Base-by-base conservation (phyloP, 2,888 invertebrate species). In the Bellardia bayeri region DNA sequence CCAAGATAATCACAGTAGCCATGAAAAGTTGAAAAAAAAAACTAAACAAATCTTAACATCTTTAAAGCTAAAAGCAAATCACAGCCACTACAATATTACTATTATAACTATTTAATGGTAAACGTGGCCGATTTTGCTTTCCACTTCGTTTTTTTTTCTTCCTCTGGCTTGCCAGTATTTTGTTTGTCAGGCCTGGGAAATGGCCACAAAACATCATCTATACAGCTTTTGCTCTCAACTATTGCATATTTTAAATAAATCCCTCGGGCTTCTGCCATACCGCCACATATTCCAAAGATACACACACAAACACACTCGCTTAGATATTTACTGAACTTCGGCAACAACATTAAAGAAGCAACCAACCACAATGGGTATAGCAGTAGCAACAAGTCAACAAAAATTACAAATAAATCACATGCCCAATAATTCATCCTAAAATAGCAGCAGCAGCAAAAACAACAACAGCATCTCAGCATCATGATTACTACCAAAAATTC, bases 391-490 rank as follows among this genome's bases (percentile, higher is more conserved):
- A 87, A 87, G 75, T 69, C 80, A 85, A 81, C 85, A 30, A 71
- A 85, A 85, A 75, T 85, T 69, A 69, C 71, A 89, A 88, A 89
- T 87, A 89, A 89, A 89, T 87, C 85, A 83, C 88, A 88, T 89
- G 88, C 81, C 75, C 78, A 85, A 84, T 78, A 71, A 85, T 88
- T 86, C 86, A 87, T 80, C 76, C 82, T 86, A 64, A 88, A 78
- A 61, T 74, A 71, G 61, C 37, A 71, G 51, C 71, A 14, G 49
- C 40, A 51, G 11, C 66, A 74, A 3, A 16, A 63, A 6, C 71
- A 68, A 33, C 14, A 61, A 13, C 49, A 76, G n/a, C 33, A 64
- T 54, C 33, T 45, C 40, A 64, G n/a, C 66, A 81, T 61, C 74
- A 80, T 80, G 74, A 80, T 63, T 68, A 72, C 58, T 58, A 23